Conservation (phyloP, 1,140 invertebrate genomes). For the Ericerus pela region DNA sequence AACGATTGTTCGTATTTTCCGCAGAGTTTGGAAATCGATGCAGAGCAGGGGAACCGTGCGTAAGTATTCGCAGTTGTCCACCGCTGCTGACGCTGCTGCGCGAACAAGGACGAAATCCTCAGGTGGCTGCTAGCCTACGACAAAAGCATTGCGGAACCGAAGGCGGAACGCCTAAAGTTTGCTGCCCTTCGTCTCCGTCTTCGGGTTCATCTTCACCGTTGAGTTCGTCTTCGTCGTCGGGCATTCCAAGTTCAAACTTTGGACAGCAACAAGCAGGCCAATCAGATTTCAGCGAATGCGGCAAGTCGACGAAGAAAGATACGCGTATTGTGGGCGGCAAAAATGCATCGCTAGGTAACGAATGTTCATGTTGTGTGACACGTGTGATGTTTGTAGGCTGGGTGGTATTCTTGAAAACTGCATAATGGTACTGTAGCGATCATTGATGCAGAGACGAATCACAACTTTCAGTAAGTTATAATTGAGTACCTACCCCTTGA, state of each 20-base stretch:
- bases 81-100: slow-evolving; percentile 22
- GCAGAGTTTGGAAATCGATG: no score
- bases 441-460: no score
- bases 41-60: no score
- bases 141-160: slow-evolving; percentile 38
- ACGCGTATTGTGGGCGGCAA: slow-evolving; percentile 19
- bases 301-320: neutral
- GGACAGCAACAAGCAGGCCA: neutral
- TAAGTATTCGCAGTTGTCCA: slow-evolving; percentile 30
- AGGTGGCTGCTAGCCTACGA: slow-evolving; percentile 25
- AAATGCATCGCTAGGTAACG: slow-evolving; percentile 15
- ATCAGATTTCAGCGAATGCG: neutral
- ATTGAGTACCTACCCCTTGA: no score
- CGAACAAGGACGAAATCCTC: slow-evolving; percentile 17
- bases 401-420: no score
- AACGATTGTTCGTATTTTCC: no score
- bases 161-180: slow-evolving; percentile 36
- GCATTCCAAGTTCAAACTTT: neutral
- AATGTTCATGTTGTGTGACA: no score
- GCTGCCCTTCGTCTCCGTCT: slow-evolving; percentile 28
- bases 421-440: no score
- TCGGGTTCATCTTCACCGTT: neutral
- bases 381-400: no score
- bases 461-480: no score
- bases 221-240: neutral